A percentile compares a stretch with the other conserved stretches of the same genome.
Conservation (phyloP, 2,888 invertebrate genomes). For the Linnaemya tessellans region DNA sequence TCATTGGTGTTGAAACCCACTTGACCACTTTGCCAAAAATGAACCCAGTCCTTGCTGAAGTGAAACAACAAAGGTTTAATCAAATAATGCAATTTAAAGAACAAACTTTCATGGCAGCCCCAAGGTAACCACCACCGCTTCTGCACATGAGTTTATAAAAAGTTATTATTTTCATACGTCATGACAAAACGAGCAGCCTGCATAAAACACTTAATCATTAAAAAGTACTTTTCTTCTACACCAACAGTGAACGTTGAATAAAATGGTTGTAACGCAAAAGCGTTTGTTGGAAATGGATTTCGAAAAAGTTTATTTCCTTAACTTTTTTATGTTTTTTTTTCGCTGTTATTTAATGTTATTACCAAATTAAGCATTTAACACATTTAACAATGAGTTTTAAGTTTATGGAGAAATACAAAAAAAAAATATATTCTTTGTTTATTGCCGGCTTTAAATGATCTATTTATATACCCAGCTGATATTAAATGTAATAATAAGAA, state of each 20-base stretch:
- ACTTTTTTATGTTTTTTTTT: background rate
- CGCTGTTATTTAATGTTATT: background rate
- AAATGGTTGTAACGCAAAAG: background rate
- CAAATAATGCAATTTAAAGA: conserved; percentile 1
- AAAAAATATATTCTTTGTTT: background rate
- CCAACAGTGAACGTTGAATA: background rate
- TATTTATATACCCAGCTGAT: background rate
- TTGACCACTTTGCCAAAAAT: background rate
- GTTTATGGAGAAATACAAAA: background rate
- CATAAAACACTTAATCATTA: conserved; percentile 26
- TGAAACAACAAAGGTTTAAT: background rate
- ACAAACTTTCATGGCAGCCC: background rate
- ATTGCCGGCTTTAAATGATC: background rate
- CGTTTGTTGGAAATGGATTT: conserved; percentile 7
- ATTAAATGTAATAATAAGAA: too few species aligned
- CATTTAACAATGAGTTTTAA: conserved; percentile 1
- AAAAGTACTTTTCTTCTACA: background rate
- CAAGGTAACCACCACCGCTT: background rate
- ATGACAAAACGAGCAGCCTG: background rate
- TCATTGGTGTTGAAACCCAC: background rate
- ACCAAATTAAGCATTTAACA: background rate
- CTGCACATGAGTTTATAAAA: conserved; percentile 1
- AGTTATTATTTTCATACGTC: background rate
- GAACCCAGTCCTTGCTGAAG: background rate
- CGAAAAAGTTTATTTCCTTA: conserved; percentile 2